These are phyloP conservation scores for Drosophila leonis DNA, from an alignment of 2,888 invertebrate genomes.

Conservation along the genomic window DNA sequence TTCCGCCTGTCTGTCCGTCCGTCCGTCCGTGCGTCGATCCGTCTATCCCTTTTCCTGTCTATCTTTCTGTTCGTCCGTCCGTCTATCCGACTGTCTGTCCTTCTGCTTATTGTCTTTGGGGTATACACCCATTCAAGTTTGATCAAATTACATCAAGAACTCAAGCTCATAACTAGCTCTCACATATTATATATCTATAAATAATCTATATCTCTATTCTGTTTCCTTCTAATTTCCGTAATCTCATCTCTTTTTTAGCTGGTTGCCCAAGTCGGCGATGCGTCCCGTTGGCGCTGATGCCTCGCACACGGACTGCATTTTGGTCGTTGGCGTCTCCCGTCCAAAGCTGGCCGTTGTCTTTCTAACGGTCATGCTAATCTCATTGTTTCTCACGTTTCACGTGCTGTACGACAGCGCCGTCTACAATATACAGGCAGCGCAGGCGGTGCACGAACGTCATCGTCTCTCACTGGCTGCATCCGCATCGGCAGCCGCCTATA, in stretches of 20 bases:
- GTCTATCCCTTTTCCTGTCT: too few relatives aligned
- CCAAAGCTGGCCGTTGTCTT: constrained; percentile 92
- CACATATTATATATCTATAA: not conserved
- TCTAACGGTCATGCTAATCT: constrained; percentile 92
- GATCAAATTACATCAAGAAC: not conserved
- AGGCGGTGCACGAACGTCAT: constrained; percentile 87
- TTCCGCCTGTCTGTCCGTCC: too few relatives aligned
- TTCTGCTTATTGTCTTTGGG: too few relatives aligned
- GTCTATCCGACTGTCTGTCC: too few relatives aligned
- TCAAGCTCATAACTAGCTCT: not conserved
- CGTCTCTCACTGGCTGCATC: constrained; percentile 83
- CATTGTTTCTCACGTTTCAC: constrained; percentile 93
- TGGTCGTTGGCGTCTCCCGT: constrained; percentile 93
- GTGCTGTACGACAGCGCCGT: constrained; percentile 94
- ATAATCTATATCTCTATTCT: not conserved
- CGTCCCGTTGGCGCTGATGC: constrained; percentile 93
- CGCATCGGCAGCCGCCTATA: constrained; percentile 49
- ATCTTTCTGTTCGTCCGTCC: too few relatives aligned
- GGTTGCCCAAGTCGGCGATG: constrained; percentile 93
- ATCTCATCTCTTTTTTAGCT: constrained; percentile 86
- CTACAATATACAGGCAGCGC: constrained; percentile 91
- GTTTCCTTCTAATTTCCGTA: not conserved
- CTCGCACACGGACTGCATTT: constrained; percentile 91
- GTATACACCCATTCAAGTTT: not conserved
- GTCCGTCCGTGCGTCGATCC: too few relatives aligned